phyloP scores from a whole-genome alignment of 2,797 vertebrate species.

The Scleropages formosus region DNA sequence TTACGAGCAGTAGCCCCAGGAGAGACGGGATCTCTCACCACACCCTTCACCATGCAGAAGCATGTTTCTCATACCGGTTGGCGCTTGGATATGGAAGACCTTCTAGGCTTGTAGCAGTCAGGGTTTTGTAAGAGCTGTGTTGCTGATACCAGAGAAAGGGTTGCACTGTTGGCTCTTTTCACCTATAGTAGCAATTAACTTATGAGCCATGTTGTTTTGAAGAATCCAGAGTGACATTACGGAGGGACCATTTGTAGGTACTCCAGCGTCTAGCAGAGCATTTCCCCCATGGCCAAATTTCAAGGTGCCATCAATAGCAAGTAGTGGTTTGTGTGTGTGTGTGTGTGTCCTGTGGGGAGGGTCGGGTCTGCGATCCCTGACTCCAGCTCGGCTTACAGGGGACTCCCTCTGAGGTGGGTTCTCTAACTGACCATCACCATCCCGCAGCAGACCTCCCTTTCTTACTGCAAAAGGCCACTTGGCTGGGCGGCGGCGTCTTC shows the following conservation, averaged over 20 bases:
- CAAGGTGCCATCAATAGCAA: neutral
- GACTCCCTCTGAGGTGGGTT: conserved; percentile 18
- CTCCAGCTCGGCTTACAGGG: conserved; percentile 10
- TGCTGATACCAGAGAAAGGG: neutral
- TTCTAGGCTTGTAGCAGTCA: neutral
- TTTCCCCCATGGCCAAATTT: neutral
- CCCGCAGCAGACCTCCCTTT: conserved; percentile 29
- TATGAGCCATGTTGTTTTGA: no score
- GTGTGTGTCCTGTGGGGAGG: conserved; percentile 21
- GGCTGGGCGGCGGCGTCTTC: conserved; percentile 29
- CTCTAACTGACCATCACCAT: conserved; percentile 39
- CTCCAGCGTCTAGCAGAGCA: no score
- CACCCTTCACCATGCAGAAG: neutral
- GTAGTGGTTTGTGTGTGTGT: neutral
- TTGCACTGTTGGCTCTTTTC: no score
- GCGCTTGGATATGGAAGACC: neutral
- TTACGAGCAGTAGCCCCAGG: conserved; percentile 33
- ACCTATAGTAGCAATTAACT: no score
- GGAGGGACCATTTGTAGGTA: no score
- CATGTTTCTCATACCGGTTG: neutral
- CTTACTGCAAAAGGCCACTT: conserved; percentile 18
- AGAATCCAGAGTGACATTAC: no score
- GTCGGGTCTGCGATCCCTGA: conserved; percentile 18
- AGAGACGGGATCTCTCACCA: neutral
- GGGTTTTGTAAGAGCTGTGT: neutral